phyloP scores from a whole-genome alignment of 2,113 vertebrate species.

The Heptranchias perlo region DNA sequence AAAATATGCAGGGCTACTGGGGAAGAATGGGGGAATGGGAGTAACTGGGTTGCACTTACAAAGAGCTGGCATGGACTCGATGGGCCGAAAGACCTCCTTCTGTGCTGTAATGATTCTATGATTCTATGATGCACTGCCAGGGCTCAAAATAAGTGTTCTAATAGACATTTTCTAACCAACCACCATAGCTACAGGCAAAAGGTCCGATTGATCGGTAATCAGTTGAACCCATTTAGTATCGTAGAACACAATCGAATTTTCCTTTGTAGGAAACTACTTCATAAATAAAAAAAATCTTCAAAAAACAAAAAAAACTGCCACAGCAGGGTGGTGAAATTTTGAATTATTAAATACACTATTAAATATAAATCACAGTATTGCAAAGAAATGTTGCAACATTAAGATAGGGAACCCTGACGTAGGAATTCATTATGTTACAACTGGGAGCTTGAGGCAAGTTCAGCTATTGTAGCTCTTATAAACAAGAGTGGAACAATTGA shows the following conservation, averaged over 20 bases:
- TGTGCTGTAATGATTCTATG: no score
- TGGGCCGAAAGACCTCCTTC: no score
- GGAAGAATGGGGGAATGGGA: no score
- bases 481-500: not conserved
- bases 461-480: not conserved
- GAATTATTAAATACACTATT: conserved; percentile 14
- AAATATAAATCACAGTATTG: conserved; percentile 10
- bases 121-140: not conserved
- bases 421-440: not conserved
- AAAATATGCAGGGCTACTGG: no score
- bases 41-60: no score
- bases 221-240: not conserved
- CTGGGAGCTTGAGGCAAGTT: not conserved
- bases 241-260: not conserved
- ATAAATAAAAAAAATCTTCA: not conserved
- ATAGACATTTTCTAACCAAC: not conserved
- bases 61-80: no score
- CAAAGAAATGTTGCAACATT: no score
- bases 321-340: not conserved
- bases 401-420: not conserved
- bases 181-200: not conserved
- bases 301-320: not conserved
- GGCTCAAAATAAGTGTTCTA: not conserved
- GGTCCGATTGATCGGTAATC: not conserved
- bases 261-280: not conserved